Conservation (phyloP, 64 coral and sea anemone species). For the Trachythela sp. region DNA sequence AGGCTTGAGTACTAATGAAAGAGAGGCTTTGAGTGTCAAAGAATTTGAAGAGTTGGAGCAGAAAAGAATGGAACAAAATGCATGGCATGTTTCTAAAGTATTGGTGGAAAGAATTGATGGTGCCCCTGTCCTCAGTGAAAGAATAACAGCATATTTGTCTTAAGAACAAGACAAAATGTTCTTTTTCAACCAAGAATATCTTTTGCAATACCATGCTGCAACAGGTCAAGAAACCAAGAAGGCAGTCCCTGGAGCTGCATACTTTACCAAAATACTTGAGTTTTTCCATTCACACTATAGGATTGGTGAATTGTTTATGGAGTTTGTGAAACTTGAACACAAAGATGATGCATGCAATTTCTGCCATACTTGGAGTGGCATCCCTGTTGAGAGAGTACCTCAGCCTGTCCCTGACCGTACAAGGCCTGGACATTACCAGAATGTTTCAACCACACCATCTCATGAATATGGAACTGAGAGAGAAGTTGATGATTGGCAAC, state of each 20-base stretch:
- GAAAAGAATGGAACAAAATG: slow-evolving; percentile 36
- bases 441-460: slow-evolving; percentile 16
- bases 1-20: neutral
- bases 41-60: slow-evolving; percentile 37
- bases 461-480: slow-evolving; percentile 29
- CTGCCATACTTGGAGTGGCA: slow-evolving; percentile 26
- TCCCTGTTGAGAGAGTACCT: slow-evolving; percentile 8
- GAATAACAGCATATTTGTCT: slow-evolving; percentile 33
- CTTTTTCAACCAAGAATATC: slow-evolving; percentile 29
- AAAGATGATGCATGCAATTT: neutral
- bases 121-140: slow-evolving; percentile 34
- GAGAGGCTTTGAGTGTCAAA: slow-evolving; percentile 21
- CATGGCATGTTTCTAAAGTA: slow-evolving; percentile 1
- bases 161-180: slow-evolving; percentile 39
- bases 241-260: slow-evolving; percentile 23
- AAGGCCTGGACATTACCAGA: slow-evolving; percentile 20
- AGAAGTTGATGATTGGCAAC: slow-evolving; percentile 49
- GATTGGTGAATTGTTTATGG: slow-evolving; percentile 39
- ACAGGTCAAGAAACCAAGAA: slow-evolving; percentile 22
- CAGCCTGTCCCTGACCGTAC: slow-evolving; percentile 8
- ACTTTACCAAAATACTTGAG: slow-evolving; percentile 26
- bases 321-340: slow-evolving; percentile 19
- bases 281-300: neutral
- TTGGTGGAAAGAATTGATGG: slow-evolving; percentile 42
- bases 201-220: slow-evolving; percentile 25